Percentiles rank a stretch among this genome's conserved stretches.
phyloP scores from a whole-genome alignment of 2,888 invertebrate genomes.

The Matsumyia berberina region DNA sequence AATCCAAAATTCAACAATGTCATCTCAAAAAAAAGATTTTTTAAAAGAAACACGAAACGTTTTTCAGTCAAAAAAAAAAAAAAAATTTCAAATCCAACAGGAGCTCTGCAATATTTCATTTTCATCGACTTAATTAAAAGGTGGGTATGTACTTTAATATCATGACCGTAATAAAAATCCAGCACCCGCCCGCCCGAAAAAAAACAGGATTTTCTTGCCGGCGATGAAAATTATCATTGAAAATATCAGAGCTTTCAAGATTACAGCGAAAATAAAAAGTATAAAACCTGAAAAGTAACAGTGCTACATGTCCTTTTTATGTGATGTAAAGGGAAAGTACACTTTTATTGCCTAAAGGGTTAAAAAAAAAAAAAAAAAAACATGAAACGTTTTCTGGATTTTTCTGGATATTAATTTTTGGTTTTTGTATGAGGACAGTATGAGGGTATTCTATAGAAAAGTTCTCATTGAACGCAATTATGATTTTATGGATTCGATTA shows the following conservation, averaged over 20 bases:
- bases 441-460: neutral
- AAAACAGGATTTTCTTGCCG: conserved; percentile 4
- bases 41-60: no score
- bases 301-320: neutral
- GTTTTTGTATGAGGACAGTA: neutral
- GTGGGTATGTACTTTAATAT: conserved; percentile 7
- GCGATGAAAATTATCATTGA: conserved; percentile 12
- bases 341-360: conserved; percentile 9
- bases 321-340: neutral
- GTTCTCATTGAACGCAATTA: neutral
- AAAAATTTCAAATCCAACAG: neutral
- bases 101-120: neutral
- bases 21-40: no score
- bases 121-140: conserved; percentile 13
- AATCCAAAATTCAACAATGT: no score
- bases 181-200: neutral
- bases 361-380: neutral
- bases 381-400: neutral
- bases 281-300: neutral
- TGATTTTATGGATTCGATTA: neutral
- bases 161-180: conserved; percentile 2
- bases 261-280: neutral
- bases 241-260: neutral
- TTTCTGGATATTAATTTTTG: neutral
- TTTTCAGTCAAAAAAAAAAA: no score